Base-by-base conservation (phyloP, 2,113 vertebrate genomes). In the Riparia riparia region DNA sequence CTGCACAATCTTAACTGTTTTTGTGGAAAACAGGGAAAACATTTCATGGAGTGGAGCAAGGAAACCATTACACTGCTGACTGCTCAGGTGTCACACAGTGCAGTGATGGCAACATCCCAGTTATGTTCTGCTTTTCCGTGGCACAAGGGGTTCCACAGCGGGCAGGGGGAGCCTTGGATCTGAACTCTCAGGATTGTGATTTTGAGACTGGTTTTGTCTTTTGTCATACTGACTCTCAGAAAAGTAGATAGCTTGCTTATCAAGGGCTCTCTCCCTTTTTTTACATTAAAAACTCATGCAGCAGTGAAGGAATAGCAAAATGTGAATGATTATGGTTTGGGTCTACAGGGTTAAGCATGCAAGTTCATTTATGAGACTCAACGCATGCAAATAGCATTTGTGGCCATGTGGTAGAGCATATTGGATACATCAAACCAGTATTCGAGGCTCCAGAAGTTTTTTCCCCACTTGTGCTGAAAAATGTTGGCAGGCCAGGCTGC, bases 321-420 rank as follows among this genome's bases (percentile, higher is more conserved):
- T 24, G 4, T 37, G 18, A 63, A 86, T 49, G 9, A 50, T 15
- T 56, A 3, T 45, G 61, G 32, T 47, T 65, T 66, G 26, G 7
- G 12, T 54, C 29, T 93, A 32, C 47, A 88, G 51, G 11, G 24
- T 92, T 97, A 92, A 78, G 73, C n/a, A 22, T 31, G 17, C 42
- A 22, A 60, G 47, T 24, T 90, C 54, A 14, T 72, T 92, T 92
- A 49, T 74, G 80, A 83, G 60, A 51, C 41, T 83, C 70, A 85
- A 41, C 7, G 2, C 72, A 74, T 74, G 51, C 89, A 89, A 60
- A 69, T 58, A 88, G 51, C 86, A 51, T 70, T 92, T 93, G 45
- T 49, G 64, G 45, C 76, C 76, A 68, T 90, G 89, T 95, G 80
- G 47, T 39, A 7, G 71, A 93, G 39, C 82, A 89, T 93, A 89